Percentiles rank a stretch among this genome's conserved stretches.
phyloP scores from a whole-genome alignment of 1,140 invertebrate genomes.

The Drosophila neocordata region DNA sequence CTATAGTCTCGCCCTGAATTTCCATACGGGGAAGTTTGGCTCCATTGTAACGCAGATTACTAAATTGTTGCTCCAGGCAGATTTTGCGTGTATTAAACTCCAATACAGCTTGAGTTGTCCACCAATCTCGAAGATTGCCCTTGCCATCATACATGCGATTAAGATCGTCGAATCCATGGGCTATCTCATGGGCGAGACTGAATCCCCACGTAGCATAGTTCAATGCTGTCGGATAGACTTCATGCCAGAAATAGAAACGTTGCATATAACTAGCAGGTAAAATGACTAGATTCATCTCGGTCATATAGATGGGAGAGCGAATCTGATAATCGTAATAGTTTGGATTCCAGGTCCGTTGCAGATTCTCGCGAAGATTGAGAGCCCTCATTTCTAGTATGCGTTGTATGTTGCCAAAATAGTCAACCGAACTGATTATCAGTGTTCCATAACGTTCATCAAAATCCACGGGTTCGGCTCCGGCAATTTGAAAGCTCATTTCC shows the following conservation, averaged over 20 bases:
- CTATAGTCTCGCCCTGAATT: conserved; percentile 93
- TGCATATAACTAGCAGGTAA: conserved; percentile 98
- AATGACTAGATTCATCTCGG: conserved; percentile 97
- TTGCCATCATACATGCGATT: conserved; percentile 87
- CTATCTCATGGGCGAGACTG: conserved; percentile 88
- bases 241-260: conserved; percentile 95
- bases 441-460: conserved; percentile 83
- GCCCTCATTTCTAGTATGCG: conserved; percentile 87
- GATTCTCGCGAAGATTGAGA: conserved; percentile 87
- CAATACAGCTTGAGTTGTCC: conserved; percentile 93
- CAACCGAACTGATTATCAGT: conserved; percentile 85
- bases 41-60: conserved; percentile 86
- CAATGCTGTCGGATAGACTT: conserved; percentile 91
- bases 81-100: conserved; percentile 93
- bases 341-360: conserved; percentile 91
- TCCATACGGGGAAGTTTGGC: conserved; percentile 88
- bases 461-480: conserved; percentile 42
- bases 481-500: conserved; percentile 58
- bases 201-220: conserved; percentile 98
- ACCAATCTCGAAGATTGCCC: conserved; percentile 89
- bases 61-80: conserved; percentile 96
- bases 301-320: conserved; percentile 96
- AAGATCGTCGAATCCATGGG: conserved; percentile 87
- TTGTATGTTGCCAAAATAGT: conserved; percentile 95
- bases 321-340: conserved; percentile 93